A percentile compares a stretch with the other conserved stretches of the same genome.
phyloP scores from a whole-genome alignment of 2,888 invertebrate species.

The Xylota segnis region DNA sequence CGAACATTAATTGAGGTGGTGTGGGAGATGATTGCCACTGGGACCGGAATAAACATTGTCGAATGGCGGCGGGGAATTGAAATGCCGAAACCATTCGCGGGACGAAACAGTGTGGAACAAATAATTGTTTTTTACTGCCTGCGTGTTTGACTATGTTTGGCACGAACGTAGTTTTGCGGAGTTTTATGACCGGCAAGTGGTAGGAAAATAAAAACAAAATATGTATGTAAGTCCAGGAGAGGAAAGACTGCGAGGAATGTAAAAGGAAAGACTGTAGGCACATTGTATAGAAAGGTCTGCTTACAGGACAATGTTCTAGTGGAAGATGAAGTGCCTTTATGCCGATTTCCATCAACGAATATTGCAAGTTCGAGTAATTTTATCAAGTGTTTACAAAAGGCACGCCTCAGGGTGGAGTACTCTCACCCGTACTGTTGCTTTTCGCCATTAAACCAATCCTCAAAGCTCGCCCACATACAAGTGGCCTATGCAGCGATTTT shows the following conservation, averaged over 20 bases:
- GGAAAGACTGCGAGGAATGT: neutral
- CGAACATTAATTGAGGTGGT: slow-evolving; percentile 14
- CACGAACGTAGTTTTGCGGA: neutral
- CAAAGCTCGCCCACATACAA: too few relatives aligned
- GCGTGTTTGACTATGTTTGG: slow-evolving; percentile 2
- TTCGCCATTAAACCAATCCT: too few relatives aligned
- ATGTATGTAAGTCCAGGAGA: neutral
- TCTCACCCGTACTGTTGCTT: too few relatives aligned
- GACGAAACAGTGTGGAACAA: slow-evolving; percentile 61
- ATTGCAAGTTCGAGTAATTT: too few relatives aligned
- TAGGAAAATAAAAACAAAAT: neutral
- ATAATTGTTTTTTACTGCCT: slow-evolving; percentile 62
- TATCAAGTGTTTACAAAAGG: too few relatives aligned
- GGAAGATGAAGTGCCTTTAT: too few relatives aligned
- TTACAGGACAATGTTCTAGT: too few relatives aligned
- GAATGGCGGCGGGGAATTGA: neutral
- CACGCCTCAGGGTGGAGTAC: too few relatives aligned
- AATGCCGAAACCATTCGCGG: slow-evolving; percentile 1
- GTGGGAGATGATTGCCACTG: neutral
- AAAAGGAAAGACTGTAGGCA: too few relatives aligned
- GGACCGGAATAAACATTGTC: neutral
- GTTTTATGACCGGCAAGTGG: slow-evolving; percentile 6
- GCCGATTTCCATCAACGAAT: too few relatives aligned
- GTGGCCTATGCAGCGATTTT: too few relatives aligned
- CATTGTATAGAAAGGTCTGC: too few relatives aligned